Conservation (phyloP, 2,888 invertebrate genomes). For the Dicyrtoma fusca region DNA sequence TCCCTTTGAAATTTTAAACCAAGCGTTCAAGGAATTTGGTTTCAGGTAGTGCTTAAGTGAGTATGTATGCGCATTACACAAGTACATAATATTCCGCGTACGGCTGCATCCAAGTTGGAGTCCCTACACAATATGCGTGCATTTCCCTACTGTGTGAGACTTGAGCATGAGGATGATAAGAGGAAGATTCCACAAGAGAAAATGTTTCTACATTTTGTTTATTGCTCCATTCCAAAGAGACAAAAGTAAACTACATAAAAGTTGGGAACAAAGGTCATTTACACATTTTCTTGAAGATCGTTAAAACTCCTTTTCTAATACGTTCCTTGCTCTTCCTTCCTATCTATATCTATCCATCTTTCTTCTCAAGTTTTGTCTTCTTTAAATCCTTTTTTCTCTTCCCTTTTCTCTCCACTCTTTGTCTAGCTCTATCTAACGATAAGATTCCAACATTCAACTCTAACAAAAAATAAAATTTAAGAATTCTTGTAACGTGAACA, state of each 20-base stretch:
- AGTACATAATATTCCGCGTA: no score
- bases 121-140: no score
- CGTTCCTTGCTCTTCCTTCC: background rate
- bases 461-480: constrained; percentile 5
- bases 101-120: no score
- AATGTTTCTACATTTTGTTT: constrained; percentile 34
- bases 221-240: constrained; percentile 34
- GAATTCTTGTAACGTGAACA: background rate
- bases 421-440: background rate
- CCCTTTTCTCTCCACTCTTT: background rate
- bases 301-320: constrained; percentile 4
- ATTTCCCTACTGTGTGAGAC: no score
- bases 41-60: no score
- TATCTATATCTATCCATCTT: background rate
- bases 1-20: no score
- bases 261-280: constrained; percentile 35
- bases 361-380: background rate
- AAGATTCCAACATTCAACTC: background rate
- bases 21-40: no score
- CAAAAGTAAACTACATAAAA: constrained; percentile 35
- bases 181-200: constrained; percentile 9
- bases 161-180: no score
- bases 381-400: constrained; percentile 3
- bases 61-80: no score
- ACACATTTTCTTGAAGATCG: constrained; percentile 17